Conservation (phyloP, 2,888 invertebrate species). For the Ophion ellenae region DNA sequence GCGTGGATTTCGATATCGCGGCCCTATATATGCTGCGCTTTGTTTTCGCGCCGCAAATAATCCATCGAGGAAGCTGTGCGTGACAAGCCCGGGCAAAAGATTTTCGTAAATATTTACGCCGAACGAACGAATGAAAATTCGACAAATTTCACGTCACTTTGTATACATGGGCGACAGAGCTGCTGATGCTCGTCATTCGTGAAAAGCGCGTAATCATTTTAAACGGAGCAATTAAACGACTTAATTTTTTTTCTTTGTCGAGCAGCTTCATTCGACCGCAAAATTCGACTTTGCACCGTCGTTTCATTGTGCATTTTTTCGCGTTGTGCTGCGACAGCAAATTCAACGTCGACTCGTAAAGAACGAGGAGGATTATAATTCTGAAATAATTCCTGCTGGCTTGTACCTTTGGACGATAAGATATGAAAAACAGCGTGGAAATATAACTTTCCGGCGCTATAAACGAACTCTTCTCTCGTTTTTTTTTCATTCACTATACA, state of each 20-base stretch:
- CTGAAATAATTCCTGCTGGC: background rate
- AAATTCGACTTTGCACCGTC: no score
- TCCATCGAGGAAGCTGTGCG: background rate
- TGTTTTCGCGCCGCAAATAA: background rate
- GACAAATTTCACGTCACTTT: background rate
- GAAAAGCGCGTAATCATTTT: no score
- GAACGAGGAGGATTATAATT: background rate
- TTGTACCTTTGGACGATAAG: background rate
- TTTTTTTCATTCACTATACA: background rate
- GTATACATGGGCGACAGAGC: background rate
- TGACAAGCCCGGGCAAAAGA: background rate
- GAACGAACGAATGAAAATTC: background rate
- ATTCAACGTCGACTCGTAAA: no score
- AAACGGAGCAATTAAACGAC: no score
- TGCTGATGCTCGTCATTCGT: background rate
- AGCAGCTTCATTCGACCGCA: no score
- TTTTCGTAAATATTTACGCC: background rate
- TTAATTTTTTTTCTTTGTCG: no score
- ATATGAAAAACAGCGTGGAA: background rate
- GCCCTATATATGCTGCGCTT: background rate
- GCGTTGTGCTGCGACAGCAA: no score
- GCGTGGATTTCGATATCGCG: background rate
- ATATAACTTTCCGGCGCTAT: background rate
- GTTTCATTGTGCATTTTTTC: no score
- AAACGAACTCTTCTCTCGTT: background rate